Evolutionary conservation across 2,888 invertebrate species (phyloP).

Genomic region (Megamerina dolium): DNA sequence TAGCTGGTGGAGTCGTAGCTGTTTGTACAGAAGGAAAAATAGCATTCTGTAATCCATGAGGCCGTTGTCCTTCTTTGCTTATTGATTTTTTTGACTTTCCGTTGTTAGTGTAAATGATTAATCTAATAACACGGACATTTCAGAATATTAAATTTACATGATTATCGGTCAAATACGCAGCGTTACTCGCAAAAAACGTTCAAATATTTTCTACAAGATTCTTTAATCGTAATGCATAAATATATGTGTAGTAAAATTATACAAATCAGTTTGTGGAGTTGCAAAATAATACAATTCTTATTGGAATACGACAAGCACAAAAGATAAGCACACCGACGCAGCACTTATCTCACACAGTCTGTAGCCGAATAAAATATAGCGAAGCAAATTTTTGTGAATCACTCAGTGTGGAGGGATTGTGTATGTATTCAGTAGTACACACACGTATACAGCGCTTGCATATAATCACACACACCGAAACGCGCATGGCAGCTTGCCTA

Average conservation of each 20-base stretch:
- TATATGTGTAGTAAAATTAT: no score
- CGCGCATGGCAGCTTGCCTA: constrained; percentile 18
- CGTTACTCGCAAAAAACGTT: no score
- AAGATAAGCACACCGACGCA: not conserved
- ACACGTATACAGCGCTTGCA: constrained; percentile 14
- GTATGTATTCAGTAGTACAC: constrained; percentile 12
- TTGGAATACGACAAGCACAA: no score
- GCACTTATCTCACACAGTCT: constrained; percentile 19
- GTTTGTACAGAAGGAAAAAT: not conserved
- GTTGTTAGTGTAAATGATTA: constrained; percentile 19
- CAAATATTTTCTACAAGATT: no score
- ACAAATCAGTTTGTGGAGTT: no score
- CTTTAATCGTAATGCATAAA: no score
- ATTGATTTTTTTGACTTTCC: constrained; percentile 19
- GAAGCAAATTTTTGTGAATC: constrained; percentile 23
- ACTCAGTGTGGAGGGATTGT: constrained; percentile 15
- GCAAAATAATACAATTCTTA: no score
- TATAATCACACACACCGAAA: no score
- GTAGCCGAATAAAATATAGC: constrained; percentile 25
- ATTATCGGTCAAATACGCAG: no score
- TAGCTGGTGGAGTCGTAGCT: not conserved
- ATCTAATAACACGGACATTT: not conserved
- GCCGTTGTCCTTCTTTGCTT: constrained; percentile 20
- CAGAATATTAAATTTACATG: no score
- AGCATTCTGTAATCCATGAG: constrained; percentile 23